Percentiles rank a stretch among this genome's conserved stretches.
These are phyloP conservation scores for Aphidius gifuensis DNA, from an alignment of 1,140 invertebrate genomes.

Conservation along the genomic window DNA sequence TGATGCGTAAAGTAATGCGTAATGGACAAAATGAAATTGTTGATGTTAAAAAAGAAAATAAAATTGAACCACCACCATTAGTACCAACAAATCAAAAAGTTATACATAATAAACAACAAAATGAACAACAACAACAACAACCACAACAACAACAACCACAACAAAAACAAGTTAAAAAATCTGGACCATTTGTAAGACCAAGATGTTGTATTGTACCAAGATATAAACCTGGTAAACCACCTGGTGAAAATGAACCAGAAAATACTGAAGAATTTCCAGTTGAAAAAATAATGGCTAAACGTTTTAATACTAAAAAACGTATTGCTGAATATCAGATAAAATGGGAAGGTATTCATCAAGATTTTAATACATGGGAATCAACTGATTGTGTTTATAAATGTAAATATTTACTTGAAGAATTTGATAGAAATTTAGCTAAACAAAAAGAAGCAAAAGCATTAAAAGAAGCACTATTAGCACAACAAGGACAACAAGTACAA, in stretches of 20 bases:
- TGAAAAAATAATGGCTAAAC: conserved; percentile 76
- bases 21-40: conserved; percentile 50
- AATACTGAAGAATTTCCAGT: conserved; percentile 64
- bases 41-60: conserved; percentile 37
- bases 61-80: conserved; percentile 26
- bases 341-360: conserved; percentile 74
- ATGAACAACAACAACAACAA: conserved; percentile 5
- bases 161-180: too few relatives aligned
- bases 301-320: conserved; percentile 73
- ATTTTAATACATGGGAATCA: conserved; percentile 79
- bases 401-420: conserved; percentile 72
- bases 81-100: conserved; percentile 8
- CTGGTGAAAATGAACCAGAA: conserved; percentile 48
- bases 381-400: conserved; percentile 69
- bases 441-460: conserved; percentile 69
- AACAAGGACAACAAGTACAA: conserved; percentile 48
- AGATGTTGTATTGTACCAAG: conserved; percentile 36
- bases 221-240: conserved; percentile 32
- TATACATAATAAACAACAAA: conserved; percentile 7
- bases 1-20: conserved; percentile 49
- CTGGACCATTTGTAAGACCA: conserved; percentile 19
- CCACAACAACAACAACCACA: conserved; percentile 9
- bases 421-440: conserved; percentile 72
- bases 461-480: conserved; percentile 55
- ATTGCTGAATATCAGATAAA: conserved; percentile 78